A percentile compares a stretch with the other conserved stretches of the same genome.
Conservation (phyloP, 2,888 invertebrate species). For the Lithophane leautieri region DNA sequence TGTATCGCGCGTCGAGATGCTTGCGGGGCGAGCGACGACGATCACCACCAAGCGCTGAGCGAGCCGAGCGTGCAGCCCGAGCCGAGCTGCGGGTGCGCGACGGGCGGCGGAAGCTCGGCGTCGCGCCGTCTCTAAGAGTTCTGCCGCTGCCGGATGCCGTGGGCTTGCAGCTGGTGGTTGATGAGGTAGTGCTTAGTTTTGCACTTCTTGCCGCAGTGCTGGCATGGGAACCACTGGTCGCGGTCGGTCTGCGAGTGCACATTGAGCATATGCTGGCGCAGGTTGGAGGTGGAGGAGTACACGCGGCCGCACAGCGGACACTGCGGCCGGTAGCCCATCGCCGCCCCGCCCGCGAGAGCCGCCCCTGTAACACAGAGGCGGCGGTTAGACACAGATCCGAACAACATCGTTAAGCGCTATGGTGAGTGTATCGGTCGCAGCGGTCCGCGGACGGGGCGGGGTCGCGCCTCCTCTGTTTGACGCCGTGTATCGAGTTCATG, state of each 20-base stretch:
- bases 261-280: conserved; percentile 94
- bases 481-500: conserved; percentile 92
- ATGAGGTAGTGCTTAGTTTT: conserved; percentile 94
- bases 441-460: conserved; percentile 81
- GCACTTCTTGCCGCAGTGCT: conserved; percentile 94
- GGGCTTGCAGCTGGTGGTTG: conserved; percentile 94
- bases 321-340: conserved; percentile 91
- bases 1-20: conserved; percentile 39
- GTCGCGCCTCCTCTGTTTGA: conserved; percentile 90
- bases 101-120: conserved; percentile 76
- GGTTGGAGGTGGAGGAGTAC: conserved; percentile 94
- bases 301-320: conserved; percentile 93
- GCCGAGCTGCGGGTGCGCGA: conserved; percentile 73
- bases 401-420: conserved; percentile 82
- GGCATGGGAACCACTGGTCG: conserved; percentile 93
- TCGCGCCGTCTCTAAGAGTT: conserved; percentile 88
- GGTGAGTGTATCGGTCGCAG: conserved; percentile 83
- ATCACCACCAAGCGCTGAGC: conserved; percentile 69
- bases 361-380: conserved; percentile 93
- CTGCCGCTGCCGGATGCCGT: conserved; percentile 93
- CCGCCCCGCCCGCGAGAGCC: conserved; percentile 91
- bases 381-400: conserved; percentile 86
- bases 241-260: conserved; percentile 93
- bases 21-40: conserved; percentile 47
- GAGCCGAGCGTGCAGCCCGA: conserved; percentile 64